Base-by-base conservation (phyloP, 2,797 vertebrate species). In the Danio tinwini region DNA sequence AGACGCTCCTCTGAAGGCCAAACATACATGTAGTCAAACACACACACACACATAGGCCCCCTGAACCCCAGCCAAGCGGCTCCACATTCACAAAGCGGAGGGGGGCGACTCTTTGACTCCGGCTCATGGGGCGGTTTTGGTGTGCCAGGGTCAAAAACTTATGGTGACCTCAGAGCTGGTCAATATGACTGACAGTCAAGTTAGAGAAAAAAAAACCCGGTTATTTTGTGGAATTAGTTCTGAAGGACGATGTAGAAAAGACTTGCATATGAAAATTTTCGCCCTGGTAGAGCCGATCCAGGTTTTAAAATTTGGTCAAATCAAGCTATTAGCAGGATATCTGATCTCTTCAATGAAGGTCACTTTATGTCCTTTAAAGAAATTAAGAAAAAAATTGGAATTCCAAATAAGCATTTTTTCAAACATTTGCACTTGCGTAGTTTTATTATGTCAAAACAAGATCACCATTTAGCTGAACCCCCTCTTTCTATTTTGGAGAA, bases 1-100 rank as follows among this genome's bases (percentile, higher is more conserved):
- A 63, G 83, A 80, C 6, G 47, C 84, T 78, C 75, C 19, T 62
- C 80, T 64, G 65, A 64, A 42, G 58, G 55, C 75, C 65, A 87
- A 88, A 85, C 80, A 74, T 67, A 74, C 78, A 76, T 76, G 74
- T 69, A 69, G 42, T 69, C 64, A 69, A 68, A 76, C 29, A 29
- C 29, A 29, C 29, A 29, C 29, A 29, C 29, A 3, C 29, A 29
- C 29, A 47, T 5, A 71, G 65, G 37, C 74, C 67, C 80, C 58
- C 47, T 70, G 55, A 76, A 69, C 67, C 40, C 42, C 73, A 82
- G 74, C 74, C 74, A 71, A 70, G 64, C 44, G 13, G 67, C 78
- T 59, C 76, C 76, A 78, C 76, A 78, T 78, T 78, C 65, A 78
- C 29, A 47, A 52, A 39, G 19, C 37, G 10, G 65, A 78, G 55